phyloP scores from a whole-genome alignment of 2,797 vertebrate genomes.

The Dicrostonyx torquatus region DNA sequence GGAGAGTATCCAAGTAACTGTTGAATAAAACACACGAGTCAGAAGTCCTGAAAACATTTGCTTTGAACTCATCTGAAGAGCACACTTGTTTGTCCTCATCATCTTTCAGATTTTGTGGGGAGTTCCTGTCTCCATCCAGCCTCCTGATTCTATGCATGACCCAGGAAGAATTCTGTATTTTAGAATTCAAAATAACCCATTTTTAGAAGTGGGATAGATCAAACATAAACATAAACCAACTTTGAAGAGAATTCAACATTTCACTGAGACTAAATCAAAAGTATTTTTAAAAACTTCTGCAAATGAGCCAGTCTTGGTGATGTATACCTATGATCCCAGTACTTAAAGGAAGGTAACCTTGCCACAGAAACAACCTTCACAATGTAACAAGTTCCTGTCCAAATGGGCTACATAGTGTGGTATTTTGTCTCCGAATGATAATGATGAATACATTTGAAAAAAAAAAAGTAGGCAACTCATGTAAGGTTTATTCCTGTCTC shows the following conservation, averaged over 20 bases:
- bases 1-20: not conserved
- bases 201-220: slow-evolving; percentile 8
- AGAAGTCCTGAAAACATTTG: slow-evolving; percentile 36
- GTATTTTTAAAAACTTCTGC: not conserved
- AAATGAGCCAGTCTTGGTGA: not conserved
- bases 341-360: not conserved
- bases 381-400: not conserved
- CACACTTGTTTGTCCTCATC: not conserved
- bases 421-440: not conserved
- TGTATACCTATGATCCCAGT: not conserved
- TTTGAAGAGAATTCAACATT: not conserved
- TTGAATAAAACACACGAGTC: not conserved
- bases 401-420: not conserved
- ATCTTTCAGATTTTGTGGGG: not conserved
- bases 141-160: not conserved
- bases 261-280: slow-evolving; percentile 3
- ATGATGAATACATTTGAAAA: not conserved
- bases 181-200: not conserved
- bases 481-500: not conserved
- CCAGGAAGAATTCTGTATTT: not conserved
- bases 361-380: not conserved
- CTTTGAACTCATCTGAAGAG: not conserved
- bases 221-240: not conserved
- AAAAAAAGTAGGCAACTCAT: slow-evolving; percentile 19
- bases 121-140: not conserved